phyloP scores from a whole-genome alignment of 35 echinoderm and acorn worm genomes.

The Heliocidaris tuberculata region DNA sequence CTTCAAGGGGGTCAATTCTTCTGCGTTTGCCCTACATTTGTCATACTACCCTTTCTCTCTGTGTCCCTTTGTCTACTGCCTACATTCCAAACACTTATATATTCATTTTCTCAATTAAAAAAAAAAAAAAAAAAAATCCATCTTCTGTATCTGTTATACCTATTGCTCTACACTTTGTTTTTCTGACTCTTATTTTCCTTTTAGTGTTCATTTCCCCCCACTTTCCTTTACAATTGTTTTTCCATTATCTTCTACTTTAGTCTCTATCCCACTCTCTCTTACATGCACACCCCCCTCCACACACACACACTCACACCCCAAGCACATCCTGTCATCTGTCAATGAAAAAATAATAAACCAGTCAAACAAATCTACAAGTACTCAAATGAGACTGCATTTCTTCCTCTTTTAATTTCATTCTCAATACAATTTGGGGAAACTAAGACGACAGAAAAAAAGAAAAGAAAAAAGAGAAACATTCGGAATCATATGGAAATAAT shows the following conservation, averaged over 20 bases:
- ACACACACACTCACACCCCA: too few species aligned
- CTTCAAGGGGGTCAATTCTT: too few species aligned
- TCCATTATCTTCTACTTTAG: not conserved
- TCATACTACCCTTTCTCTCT: too few species aligned
- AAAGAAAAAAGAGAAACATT: not conserved
- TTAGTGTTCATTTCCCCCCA: not conserved
- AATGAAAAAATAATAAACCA: not conserved
- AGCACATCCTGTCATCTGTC: not conserved
- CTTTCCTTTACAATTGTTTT: not conserved
- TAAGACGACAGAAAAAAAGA: slow-evolving; percentile 1
- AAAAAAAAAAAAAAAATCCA: too few species aligned
- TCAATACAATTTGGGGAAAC: slow-evolving; percentile 11
- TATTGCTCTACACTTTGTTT: not conserved
- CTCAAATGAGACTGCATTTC: not conserved
- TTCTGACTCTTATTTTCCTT: not conserved
- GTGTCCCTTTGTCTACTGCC: too few species aligned
- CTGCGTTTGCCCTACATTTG: too few species aligned
- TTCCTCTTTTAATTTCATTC: slow-evolving; percentile 18
- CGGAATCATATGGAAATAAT: not conserved
- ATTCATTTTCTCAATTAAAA: too few species aligned
- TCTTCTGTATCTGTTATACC: not conserved
- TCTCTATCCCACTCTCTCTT: not conserved
- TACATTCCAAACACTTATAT: too few species aligned
- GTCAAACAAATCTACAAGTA: not conserved
- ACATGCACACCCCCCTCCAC: too few species aligned